Evolutionary conservation across 2,113 vertebrate species (phyloP), one percentile per base, ranked within the genome.

Genomic region (Xyliphius kryptos): DNA sequence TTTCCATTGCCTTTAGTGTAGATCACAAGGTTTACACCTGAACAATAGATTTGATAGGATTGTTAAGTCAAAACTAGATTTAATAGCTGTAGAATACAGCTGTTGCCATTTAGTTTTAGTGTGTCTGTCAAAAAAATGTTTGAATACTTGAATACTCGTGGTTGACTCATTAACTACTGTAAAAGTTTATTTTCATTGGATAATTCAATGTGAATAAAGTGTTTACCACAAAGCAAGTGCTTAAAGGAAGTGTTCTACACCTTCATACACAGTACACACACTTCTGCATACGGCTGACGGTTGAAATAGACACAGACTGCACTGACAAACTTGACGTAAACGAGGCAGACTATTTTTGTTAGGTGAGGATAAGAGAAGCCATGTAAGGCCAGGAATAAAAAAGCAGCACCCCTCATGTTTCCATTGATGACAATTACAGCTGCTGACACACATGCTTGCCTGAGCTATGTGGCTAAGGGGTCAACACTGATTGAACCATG

Each of bases 71-170:
- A 54, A 59, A 36, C 9, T 69, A 60, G 58, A 60, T 59, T 16
- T 54, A 38, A 48, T 56, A 21, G 57, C 64, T 71, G 57, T 71
- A 53, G 64, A 71, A 74, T 68, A 71, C 61, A 73, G 56, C 26
- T 52, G 37, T n/a, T 32, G 14, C 6, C 32, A 16, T 48, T 61
- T 40, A 50, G 19, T 47, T 66, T 21, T 57, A 59, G 49, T 49
- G 51, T 66, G 61, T 69, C 38, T 67, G 38, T 71, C 32, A n/a
- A n/a, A n/a, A n/a, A n/a, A 61, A 49, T 65, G 49, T 51, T 67
- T 72, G 68, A 71, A 76, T 71, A 79, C 77, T 79, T 79, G 77
- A 79, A 76, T 69, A 67, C 54, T 61, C 69, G 74, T 55, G 66
- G 70, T 63, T 72, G 57, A 70, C 36, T 56, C 15, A 63, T 52